Conservation (phyloP, 2,797 vertebrate genomes). For the Anguilla megastoma region DNA sequence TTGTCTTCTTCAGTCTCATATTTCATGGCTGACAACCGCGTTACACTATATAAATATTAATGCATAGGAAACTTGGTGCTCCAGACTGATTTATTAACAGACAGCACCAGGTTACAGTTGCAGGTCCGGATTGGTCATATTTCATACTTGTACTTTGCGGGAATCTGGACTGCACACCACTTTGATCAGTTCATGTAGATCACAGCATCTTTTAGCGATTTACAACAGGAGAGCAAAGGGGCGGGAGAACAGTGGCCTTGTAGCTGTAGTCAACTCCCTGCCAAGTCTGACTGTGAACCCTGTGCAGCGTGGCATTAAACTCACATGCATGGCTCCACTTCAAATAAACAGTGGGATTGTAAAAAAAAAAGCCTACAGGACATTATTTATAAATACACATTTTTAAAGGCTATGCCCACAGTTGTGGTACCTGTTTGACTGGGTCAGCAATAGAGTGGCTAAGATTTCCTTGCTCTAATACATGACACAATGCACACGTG, state of each 20-base stretch:
- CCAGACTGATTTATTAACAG: slow-evolving; percentile 15
- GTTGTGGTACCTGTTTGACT: neutral
- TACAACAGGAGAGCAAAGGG: neutral
- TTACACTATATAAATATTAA: slow-evolving; percentile 17
- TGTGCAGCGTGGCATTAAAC: neutral
- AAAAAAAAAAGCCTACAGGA: neutral
- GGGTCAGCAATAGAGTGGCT: neutral
- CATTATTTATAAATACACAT: neutral
- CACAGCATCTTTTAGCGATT: neutral
- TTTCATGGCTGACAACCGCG: slow-evolving; percentile 12
- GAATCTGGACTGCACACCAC: neutral
- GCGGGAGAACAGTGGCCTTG: neutral
- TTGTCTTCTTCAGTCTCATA: slow-evolving; percentile 7
- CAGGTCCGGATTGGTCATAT: neutral
- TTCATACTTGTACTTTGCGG: neutral
- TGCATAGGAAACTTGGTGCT: neutral
- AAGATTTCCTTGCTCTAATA: neutral
- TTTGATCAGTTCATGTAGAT: neutral
- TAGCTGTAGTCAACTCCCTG: neutral
- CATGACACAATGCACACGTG: neutral
- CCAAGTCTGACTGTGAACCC: neutral
- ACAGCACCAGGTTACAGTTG: neutral
- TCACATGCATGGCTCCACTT: neutral
- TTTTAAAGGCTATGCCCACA: neutral
- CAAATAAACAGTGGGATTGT: neutral